Evolutionary conservation across 2,113 vertebrate species (phyloP).

Genomic region (Psammodynastes pulverulentus): DNA sequence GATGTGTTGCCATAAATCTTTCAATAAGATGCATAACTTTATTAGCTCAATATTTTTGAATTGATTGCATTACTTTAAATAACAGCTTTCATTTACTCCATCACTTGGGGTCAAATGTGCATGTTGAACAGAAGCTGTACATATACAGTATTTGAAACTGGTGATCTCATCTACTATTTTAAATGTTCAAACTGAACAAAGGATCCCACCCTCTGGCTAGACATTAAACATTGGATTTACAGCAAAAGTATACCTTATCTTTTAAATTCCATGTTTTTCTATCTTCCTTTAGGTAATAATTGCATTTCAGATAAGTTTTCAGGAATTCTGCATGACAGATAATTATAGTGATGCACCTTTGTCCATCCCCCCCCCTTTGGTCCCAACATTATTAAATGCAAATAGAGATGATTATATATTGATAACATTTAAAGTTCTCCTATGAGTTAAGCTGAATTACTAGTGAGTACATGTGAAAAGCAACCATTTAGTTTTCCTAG

Average conservation of each 20-base stretch:
- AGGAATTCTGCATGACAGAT: neutral
- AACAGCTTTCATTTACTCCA: slow-evolving; percentile 80
- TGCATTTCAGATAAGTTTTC: neutral
- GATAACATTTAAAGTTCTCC: neutral
- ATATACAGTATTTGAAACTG: slow-evolving; percentile 57
- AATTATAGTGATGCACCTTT: neutral
- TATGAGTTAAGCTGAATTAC: neutral
- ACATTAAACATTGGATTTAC: neutral
- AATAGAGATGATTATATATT: neutral
- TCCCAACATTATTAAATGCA: neutral
- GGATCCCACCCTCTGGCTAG: neutral
- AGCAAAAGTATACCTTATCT: neutral
- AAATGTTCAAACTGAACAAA: slow-evolving; percentile 7
- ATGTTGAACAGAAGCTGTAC: slow-evolving; percentile 56
- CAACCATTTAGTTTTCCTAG: neutral
- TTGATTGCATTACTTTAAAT: slow-evolving; percentile 83
- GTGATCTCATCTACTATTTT: slow-evolving; percentile 32
- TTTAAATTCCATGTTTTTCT: neutral
- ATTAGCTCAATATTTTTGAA: slow-evolving; percentile 85
- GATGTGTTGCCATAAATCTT: slow-evolving; percentile 85
- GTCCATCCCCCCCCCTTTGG: neutral
- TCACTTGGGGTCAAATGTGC: slow-evolving; percentile 77
- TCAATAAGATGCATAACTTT: slow-evolving; percentile 86
- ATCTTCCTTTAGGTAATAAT: neutral
- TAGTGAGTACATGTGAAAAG: neutral